Conservation (phyloP, 37 sponge, comb jelly and placozoan genomes). For the Axinella damicornis region DNA sequence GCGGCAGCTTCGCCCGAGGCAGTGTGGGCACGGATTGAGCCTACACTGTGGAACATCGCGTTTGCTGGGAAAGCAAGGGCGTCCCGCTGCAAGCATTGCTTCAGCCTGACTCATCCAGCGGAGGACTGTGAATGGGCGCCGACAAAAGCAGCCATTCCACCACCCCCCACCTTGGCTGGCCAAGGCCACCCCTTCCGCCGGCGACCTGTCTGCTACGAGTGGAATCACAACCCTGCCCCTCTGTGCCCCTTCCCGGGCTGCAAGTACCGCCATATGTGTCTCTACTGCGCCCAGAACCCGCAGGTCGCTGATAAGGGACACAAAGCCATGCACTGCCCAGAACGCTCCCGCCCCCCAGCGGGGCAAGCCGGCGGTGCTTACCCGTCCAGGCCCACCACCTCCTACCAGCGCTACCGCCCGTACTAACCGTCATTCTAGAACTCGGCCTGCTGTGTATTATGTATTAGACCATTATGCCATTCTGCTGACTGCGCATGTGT, state of each 20-base stretch:
- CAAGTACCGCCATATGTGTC: conserved; percentile 9
- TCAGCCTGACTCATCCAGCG: conserved; percentile 12
- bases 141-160: too few relatives aligned
- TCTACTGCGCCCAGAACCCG: background rate
- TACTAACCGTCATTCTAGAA: too few relatives aligned
- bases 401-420: too few relatives aligned
- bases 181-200: background rate
- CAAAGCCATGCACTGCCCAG: conserved; percentile 33
- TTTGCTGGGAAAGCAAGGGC: conserved; percentile 21
- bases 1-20: background rate
- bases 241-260: background rate
- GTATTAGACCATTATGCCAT: too few relatives aligned
- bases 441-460: too few relatives aligned
- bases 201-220: background rate
- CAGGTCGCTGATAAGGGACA: background rate
- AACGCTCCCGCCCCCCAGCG: too few relatives aligned
- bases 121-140: conserved; percentile 5
- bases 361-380: too few relatives aligned
- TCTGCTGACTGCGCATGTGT: too few relatives aligned
- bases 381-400: too few relatives aligned
- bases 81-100: conserved; percentile 22
- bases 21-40: conserved; percentile 1
- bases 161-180: background rate
- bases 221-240: conserved; percentile 20
- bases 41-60: conserved; percentile 23